phyloP scores from a whole-genome alignment of 2,113 vertebrate genomes.

The Clarias magur region DNA sequence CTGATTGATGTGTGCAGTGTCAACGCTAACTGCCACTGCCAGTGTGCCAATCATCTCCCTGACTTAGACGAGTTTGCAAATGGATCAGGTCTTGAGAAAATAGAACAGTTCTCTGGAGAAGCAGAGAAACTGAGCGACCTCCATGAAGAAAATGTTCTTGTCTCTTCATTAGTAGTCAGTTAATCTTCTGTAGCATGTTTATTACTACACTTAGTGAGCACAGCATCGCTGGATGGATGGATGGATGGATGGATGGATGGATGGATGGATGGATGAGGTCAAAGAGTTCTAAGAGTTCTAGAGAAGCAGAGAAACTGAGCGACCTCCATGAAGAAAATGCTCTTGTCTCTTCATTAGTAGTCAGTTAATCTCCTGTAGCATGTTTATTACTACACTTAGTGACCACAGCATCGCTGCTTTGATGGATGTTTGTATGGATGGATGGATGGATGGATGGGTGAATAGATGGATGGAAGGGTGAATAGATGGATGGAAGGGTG shows the following conservation, averaged over 20 bases:
- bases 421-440: too few relatives aligned
- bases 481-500: neutral
- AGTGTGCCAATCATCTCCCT: slow-evolving; percentile 10
- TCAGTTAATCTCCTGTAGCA: neutral
- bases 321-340: neutral
- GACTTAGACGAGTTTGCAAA: neutral
- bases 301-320: neutral
- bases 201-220: neutral
- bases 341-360: neutral
- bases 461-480: neutral
- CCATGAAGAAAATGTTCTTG: neutral
- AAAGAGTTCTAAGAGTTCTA: too few relatives aligned
- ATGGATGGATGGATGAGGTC: neutral
- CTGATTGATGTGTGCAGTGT: slow-evolving; percentile 2
- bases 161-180: neutral
- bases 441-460: neutral
- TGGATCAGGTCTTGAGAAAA: neutral
- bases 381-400: neutral
- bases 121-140: neutral
- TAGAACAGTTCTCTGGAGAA: slow-evolving; percentile 8
- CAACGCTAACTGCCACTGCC: neutral
- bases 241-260: neutral
- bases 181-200: neutral
- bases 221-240: neutral
- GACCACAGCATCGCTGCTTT: neutral